Evolutionary conservation across 2,888 invertebrate genomes (phyloP).

Genomic region (Lepetodrilus schrolli): DNA sequence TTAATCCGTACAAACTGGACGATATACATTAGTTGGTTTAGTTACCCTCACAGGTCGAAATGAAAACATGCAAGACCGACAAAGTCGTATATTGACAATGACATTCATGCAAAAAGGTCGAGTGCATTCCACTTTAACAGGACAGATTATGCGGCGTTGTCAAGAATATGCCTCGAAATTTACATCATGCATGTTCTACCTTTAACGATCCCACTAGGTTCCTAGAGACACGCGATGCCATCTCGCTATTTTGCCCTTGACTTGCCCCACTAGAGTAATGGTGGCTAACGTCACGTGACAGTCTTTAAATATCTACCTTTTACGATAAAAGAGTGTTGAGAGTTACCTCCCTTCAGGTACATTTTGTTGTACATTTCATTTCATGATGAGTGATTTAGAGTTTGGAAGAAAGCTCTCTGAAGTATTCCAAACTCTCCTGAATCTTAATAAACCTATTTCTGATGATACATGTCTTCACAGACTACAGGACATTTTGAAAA

Average conservation of each 20-base stretch:
- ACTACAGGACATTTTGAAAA: conserved; percentile 31
- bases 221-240: conserved; percentile 41
- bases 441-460: conserved; percentile 24
- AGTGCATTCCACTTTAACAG: too few species aligned
- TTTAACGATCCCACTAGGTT: conserved; percentile 33
- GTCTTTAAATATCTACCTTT: not conserved
- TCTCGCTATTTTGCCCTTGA: conserved; percentile 28
- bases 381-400: not conserved
- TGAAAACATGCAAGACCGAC: too few species aligned
- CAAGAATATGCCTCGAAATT: too few species aligned
- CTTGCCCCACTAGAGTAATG: conserved; percentile 32
- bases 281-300: conserved; percentile 43
- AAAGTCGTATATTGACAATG: too few species aligned
- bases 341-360: not conserved
- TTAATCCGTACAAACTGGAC: too few species aligned
- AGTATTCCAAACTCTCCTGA: conserved; percentile 29
- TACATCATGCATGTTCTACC: too few species aligned
- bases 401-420: conserved; percentile 7
- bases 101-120: too few species aligned
- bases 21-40: too few species aligned
- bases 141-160: too few species aligned
- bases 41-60: too few species aligned
- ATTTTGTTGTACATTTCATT: not conserved
- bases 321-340: too few species aligned
- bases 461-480: conserved; percentile 38